Conservation (phyloP, 1,140 invertebrate genomes). For the Papilio polyxenes region DNA sequence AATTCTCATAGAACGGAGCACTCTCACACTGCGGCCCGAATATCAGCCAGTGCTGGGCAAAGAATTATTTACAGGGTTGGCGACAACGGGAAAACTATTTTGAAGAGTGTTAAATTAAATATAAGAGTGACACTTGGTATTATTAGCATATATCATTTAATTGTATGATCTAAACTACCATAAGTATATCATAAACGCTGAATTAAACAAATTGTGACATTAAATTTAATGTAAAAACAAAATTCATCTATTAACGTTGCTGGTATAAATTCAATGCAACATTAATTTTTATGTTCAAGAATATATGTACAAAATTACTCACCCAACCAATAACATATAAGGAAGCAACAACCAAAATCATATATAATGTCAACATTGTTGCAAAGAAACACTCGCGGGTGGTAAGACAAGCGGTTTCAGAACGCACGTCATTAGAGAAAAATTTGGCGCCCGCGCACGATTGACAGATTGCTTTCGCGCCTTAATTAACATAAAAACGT, state of each 20-base stretch:
- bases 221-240: not conserved
- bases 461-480: conserved; percentile 42
- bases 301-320: conserved; percentile 43
- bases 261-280: not conserved
- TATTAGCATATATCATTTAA: too few relatives aligned
- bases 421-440: conserved; percentile 29
- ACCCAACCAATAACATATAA: conserved; percentile 62
- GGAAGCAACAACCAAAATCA: conserved; percentile 48
- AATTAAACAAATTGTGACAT: too few relatives aligned
- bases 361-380: conserved; percentile 55
- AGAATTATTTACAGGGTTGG: conserved; percentile 40
- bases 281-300: not conserved
- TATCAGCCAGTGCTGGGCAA: conserved; percentile 6
- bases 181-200: not conserved
- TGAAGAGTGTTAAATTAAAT: not conserved
- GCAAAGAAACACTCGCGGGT: conserved; percentile 22
- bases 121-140: not conserved
- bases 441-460: conserved; percentile 35
- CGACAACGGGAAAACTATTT: not conserved
- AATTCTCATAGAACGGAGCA: conserved; percentile 19
- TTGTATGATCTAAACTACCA: not conserved
- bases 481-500: conserved; percentile 45
- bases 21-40: conserved; percentile 30
- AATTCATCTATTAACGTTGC: not conserved
- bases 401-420: not conserved